These are phyloP conservation scores for Globodera rostochiensis DNA, from an alignment of 1,140 invertebrate genomes.

Conservation along the genomic window DNA sequence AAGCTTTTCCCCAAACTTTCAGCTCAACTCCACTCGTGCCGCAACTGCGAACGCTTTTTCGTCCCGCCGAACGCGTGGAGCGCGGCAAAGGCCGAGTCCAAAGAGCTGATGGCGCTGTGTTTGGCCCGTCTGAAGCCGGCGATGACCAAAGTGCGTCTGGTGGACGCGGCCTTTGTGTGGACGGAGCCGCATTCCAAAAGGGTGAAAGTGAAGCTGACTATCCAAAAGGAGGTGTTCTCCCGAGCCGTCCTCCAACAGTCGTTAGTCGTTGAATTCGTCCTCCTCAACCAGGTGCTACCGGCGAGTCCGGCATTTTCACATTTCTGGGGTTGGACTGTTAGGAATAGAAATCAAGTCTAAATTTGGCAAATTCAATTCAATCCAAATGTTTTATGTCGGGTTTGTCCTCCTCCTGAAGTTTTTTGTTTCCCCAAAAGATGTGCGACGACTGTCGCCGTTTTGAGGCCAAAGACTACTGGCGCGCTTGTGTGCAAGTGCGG, in stretches of 20 bases:
- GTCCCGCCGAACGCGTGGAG: conserved; percentile 91
- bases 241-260: conserved; percentile 76
- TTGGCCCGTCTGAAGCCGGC: conserved; percentile 90
- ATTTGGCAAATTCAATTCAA: no score
- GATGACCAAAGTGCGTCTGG: conserved; percentile 74
- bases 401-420: no score
- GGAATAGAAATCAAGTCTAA: no score
- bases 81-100: conserved; percentile 83
- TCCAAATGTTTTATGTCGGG: no score
- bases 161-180: conserved; percentile 97
- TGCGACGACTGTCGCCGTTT: conserved; percentile 93
- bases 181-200: conserved; percentile 98
- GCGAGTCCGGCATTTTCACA: no score
- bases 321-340: no score
- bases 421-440: conserved; percentile 70
- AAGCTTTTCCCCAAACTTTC: conserved; percentile 24
- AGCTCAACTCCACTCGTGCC: conserved; percentile 71
- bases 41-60: conserved; percentile 74
- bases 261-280: conserved; percentile 89
- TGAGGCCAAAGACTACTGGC: conserved; percentile 98
- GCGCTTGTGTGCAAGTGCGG: conserved; percentile 76
- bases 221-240: conserved; percentile 84
- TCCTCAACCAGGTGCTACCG: conserved; percentile 75
- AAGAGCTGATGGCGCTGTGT: conserved; percentile 87
- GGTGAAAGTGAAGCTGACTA: conserved; percentile 91